Conservation (phyloP, 2,113 vertebrate genomes). For the Balaenoptera acutorostrata region DNA sequence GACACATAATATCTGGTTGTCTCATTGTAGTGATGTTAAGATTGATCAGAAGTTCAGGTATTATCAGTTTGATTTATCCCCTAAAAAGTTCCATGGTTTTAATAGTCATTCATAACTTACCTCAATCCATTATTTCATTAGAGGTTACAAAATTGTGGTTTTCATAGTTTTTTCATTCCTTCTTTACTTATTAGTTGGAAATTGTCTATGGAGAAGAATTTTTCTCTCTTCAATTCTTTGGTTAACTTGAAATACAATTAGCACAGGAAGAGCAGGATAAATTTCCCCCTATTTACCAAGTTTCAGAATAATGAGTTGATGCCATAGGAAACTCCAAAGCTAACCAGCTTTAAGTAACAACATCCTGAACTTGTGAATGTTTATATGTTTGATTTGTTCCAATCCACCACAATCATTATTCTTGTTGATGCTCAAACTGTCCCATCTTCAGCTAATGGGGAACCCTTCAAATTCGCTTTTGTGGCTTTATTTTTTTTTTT, state of each 20-base stretch:
- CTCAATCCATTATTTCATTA: neutral
- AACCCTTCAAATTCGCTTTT: neutral
- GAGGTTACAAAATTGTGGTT: neutral
- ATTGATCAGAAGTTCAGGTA: neutral
- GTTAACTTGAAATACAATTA: neutral
- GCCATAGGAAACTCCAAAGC: neutral
- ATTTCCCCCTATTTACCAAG: neutral
- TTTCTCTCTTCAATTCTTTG: neutral
- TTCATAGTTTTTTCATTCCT: neutral
- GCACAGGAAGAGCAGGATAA: neutral
- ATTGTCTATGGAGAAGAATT: neutral
- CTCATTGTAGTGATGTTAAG: neutral
- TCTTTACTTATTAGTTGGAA: neutral
- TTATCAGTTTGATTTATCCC: neutral
- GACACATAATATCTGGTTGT: neutral
- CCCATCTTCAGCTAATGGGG: neutral
- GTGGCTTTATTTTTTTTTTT: neutral
- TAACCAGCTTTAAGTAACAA: neutral
- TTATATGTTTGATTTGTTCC: neutral
- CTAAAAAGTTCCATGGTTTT: neutral
- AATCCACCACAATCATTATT: neutral
- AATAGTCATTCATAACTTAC: neutral
- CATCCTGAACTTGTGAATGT: neutral
- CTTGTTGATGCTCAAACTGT: neutral
- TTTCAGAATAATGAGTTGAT: conserved; percentile 22